phyloP scores from a whole-genome alignment of 2,797 vertebrate species.

The Sebastes itinus region DNA sequence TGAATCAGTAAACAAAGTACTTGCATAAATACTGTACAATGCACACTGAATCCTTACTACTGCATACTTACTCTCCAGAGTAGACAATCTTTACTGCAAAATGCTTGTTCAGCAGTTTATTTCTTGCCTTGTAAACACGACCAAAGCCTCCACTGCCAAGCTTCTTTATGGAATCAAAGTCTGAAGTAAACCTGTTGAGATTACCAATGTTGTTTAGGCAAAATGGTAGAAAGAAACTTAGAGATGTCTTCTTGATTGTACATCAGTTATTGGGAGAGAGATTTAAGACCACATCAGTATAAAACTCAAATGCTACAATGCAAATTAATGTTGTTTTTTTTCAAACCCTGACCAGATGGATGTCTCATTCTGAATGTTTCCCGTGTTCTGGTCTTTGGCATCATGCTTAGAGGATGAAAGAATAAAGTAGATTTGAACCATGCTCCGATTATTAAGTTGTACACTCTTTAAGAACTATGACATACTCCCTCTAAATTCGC shows the following conservation, averaged over 20 bases:
- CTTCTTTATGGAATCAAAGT: constrained; percentile 27
- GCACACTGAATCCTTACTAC: neutral
- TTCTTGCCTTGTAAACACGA: constrained; percentile 68
- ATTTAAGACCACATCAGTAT: neutral
- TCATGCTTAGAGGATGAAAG: neutral
- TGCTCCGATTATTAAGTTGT: neutral
- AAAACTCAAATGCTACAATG: neutral
- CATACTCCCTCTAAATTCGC: neutral
- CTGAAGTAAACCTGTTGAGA: constrained; percentile 61
- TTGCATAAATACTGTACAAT: neutral
- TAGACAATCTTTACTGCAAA: constrained; percentile 78
- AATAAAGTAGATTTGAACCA: neutral
- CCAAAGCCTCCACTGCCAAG: constrained; percentile 75
- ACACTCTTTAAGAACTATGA: neutral
- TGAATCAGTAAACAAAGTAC: neutral
- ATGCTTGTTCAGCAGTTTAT: neutral
- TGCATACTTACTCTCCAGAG: constrained; percentile 54
- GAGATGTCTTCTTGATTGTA: neutral
- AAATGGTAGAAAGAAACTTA: neutral
- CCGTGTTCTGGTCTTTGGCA: neutral
- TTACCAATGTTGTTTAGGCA: neutral
- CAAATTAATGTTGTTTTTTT: neutral
- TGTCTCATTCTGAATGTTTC: neutral
- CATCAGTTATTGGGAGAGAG: neutral
- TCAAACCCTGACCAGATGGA: constrained; percentile 37